Percentiles rank a stretch among this genome's conserved stretches.
phyloP scores from a whole-genome alignment of 2,888 invertebrate genomes.

The Acronicta alni region DNA sequence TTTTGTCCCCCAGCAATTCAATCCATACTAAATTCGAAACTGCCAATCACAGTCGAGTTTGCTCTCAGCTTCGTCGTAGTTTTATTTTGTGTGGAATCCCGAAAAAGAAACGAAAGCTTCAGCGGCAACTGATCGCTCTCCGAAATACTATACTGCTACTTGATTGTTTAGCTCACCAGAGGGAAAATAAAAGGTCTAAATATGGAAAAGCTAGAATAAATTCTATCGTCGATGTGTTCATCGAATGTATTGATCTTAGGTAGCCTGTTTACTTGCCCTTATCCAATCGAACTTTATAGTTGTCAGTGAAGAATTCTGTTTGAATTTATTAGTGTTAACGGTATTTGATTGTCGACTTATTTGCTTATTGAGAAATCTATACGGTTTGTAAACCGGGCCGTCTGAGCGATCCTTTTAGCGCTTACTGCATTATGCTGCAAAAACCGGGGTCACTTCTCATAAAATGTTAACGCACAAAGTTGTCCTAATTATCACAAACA shows the following conservation, averaged over 20 bases:
- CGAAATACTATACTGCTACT: conserved; percentile 34
- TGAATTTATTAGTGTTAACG: conserved; percentile 31
- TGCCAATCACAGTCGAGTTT: conserved; percentile 52
- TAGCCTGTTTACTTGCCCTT: conserved; percentile 34
- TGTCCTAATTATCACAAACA: conserved; percentile 44
- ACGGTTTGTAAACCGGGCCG: neutral
- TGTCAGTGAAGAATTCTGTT: conserved; percentile 32
- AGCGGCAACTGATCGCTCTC: conserved; percentile 37
- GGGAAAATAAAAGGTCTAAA: conserved; percentile 21
- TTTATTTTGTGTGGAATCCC: conserved; percentile 46
- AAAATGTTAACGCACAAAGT: conserved; percentile 28
- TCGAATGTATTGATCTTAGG: conserved; percentile 30
- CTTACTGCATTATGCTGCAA: conserved; percentile 6
- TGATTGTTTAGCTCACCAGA: conserved; percentile 20
- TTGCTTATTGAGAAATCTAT: conserved; percentile 26
- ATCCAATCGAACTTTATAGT: conserved; percentile 42
- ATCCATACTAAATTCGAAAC: conserved; percentile 49
- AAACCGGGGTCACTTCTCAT: conserved; percentile 13
- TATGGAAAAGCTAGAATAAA: conserved; percentile 21
- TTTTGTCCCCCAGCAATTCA: conserved; percentile 33
- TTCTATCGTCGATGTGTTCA: conserved; percentile 14
- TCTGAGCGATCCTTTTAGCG: conserved; percentile 28
- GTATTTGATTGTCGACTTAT: conserved; percentile 16
- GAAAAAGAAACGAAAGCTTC: conserved; percentile 28
- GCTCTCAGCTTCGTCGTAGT: conserved; percentile 31